phyloP scores from a whole-genome alignment of 2,797 vertebrate genomes.

The Phrynocephalus guinanensis region DNA sequence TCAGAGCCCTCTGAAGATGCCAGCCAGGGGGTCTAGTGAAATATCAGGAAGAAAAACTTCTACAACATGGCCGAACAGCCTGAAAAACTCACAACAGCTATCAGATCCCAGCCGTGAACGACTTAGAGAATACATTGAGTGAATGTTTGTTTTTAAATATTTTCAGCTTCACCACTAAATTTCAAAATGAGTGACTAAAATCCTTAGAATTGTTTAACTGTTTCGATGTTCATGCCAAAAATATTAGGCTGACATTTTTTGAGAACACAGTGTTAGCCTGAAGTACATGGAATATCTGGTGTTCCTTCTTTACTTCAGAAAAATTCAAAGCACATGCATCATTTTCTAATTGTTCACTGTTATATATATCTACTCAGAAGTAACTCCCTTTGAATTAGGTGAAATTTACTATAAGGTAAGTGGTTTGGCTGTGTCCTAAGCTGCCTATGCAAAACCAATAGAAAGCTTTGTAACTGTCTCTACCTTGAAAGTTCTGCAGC shows the following conservation, averaged over 20 bases:
- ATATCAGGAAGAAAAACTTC: too few relatives aligned
- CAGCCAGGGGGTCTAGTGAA: too few relatives aligned
- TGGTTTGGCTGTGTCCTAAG: too few relatives aligned
- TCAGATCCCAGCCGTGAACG: too few relatives aligned
- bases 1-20: too few relatives aligned
- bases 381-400: too few relatives aligned
- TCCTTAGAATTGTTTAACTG: background rate
- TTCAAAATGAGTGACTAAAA: background rate
- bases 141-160: background rate
- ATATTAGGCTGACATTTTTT: background rate
- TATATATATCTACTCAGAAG: too few relatives aligned
- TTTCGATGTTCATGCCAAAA: background rate
- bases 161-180: background rate
- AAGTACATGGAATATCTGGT: background rate
- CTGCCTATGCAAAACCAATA: too few relatives aligned
- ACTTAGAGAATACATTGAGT: background rate
- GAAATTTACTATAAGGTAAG: too few relatives aligned
- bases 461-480: constrained; percentile 12
- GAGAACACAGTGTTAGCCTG: background rate
- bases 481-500: constrained; percentile 63
- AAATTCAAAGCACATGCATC: background rate
- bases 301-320: background rate
- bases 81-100: too few relatives aligned
- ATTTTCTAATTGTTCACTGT: constrained; percentile 11
- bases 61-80: too few relatives aligned